Evolutionary conservation across 37 sponge, comb jelly and placozoan genomes (phyloP).

Genomic region (Hexactinellida sp.): DNA sequence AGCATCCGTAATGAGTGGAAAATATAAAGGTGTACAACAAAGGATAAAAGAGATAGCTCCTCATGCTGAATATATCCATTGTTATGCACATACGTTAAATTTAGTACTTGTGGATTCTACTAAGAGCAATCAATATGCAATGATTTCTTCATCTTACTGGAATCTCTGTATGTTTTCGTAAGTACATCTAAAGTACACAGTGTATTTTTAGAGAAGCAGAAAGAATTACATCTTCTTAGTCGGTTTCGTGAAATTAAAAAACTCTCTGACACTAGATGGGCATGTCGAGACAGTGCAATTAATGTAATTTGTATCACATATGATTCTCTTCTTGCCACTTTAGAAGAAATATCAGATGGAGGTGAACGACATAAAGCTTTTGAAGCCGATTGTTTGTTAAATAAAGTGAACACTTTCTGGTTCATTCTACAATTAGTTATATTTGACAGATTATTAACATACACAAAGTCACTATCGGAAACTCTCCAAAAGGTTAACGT

Average conservation of each 20-base stretch:
- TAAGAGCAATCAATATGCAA: not conserved
- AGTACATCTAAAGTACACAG: not conserved
- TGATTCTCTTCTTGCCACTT: constrained; percentile 23
- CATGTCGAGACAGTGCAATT: not conserved
- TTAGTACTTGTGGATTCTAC: constrained; percentile 2
- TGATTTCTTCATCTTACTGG: not conserved
- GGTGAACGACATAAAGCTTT: constrained; percentile 34
- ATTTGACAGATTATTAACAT: constrained; percentile 28
- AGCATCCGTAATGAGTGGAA: constrained; percentile 21
- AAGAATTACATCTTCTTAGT: not conserved
- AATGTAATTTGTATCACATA: not conserved
- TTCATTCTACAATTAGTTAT: constrained; percentile 27
- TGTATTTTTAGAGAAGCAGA: not conserved
- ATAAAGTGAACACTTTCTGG: constrained; percentile 33
- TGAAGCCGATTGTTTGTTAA: constrained; percentile 40
- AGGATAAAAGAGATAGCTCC: not conserved
- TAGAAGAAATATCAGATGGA: constrained; percentile 40
- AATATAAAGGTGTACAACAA: not conserved
- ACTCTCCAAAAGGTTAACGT: not conserved
- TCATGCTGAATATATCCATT: not conserved
- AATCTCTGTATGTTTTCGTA: not conserved
- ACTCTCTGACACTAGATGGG: not conserved
- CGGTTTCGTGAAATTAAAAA: not conserved
- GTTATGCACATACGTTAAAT: constrained; percentile 14
- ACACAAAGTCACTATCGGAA: constrained; percentile 25